Conservation (phyloP, 1,140 invertebrate genomes). For the Lordiphosa collinella region DNA sequence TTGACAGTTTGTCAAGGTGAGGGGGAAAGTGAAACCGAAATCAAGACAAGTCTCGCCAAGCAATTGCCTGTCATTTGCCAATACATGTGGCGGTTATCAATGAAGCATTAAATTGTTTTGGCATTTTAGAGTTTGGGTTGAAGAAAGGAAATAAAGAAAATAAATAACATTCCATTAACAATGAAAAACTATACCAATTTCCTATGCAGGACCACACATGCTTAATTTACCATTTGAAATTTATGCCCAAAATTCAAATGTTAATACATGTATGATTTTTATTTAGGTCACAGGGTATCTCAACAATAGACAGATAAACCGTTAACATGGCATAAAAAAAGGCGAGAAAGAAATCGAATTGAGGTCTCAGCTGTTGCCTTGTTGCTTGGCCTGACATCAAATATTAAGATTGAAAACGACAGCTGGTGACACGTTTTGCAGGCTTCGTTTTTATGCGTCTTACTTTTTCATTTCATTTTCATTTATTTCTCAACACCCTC, state of each 20-base stretch:
- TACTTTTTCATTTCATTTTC: slow-evolving; percentile 13
- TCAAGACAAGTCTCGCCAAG: slow-evolving; percentile 31
- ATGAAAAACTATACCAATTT: slow-evolving; percentile 36
- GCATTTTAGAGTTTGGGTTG: slow-evolving; percentile 56
- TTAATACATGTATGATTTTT: slow-evolving; percentile 12
- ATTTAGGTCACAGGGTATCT: slow-evolving; percentile 28
- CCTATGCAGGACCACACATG: slow-evolving; percentile 44
- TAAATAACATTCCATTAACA: slow-evolving; percentile 2
- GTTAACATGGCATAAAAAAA: not conserved
- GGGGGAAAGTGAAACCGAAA: slow-evolving; percentile 15
- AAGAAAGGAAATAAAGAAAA: too few species aligned
- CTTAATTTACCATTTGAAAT: slow-evolving; percentile 50
- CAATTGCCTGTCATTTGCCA: slow-evolving; percentile 59
- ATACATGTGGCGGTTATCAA: slow-evolving; percentile 64
- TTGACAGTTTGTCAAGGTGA: slow-evolving; percentile 14
- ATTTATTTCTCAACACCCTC: slow-evolving; percentile 32
- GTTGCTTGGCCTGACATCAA: slow-evolving; percentile 59
- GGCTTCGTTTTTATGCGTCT: slow-evolving; percentile 31
- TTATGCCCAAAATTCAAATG: slow-evolving; percentile 32
- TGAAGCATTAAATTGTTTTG: slow-evolving; percentile 77
- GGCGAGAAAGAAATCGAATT: not conserved
- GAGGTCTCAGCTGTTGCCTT: slow-evolving; percentile 43
- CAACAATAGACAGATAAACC: not conserved
- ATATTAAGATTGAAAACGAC: slow-evolving; percentile 70
- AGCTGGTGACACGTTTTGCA: slow-evolving; percentile 58